phyloP scores from a whole-genome alignment of 2,888 invertebrate species.

The Lochmaea crataegi region DNA sequence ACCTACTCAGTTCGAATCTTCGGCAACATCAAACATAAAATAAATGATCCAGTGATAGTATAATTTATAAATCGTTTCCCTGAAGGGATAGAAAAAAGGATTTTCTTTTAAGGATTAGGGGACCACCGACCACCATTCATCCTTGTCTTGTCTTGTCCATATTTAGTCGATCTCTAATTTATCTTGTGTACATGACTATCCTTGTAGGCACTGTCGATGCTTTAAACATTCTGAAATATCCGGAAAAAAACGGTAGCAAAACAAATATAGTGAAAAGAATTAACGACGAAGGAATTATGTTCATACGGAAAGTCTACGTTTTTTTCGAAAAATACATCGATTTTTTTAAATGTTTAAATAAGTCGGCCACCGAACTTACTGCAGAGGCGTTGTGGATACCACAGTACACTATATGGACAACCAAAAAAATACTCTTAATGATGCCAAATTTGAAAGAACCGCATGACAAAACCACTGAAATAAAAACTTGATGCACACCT shows the following conservation, averaged over 20 bases:
- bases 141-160: constrained; percentile 60
- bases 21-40: constrained; percentile 35
- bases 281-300: background rate
- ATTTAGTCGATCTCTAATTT: constrained; percentile 59
- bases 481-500: no score
- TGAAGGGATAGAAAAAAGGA: constrained; percentile 37
- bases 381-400: no score
- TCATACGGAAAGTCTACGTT: no score
- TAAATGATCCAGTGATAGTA: constrained; percentile 43
- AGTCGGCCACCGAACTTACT: no score
- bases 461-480: no score
- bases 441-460: no score
- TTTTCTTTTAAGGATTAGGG: constrained; percentile 28
- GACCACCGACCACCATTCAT: constrained; percentile 53
- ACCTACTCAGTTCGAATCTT: constrained; percentile 12
- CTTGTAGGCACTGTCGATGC: constrained; percentile 48
- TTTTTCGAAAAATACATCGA: no score
- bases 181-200: constrained; percentile 59
- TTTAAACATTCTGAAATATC: constrained; percentile 35
- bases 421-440: no score
- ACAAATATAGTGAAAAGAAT: background rate
- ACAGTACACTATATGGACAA: no score
- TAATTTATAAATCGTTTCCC: constrained; percentile 43
- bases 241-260: background rate
- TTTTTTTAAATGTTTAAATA: no score